Conservation (phyloP, 2,113 vertebrate species). For the Nannospalax galili region DNA sequence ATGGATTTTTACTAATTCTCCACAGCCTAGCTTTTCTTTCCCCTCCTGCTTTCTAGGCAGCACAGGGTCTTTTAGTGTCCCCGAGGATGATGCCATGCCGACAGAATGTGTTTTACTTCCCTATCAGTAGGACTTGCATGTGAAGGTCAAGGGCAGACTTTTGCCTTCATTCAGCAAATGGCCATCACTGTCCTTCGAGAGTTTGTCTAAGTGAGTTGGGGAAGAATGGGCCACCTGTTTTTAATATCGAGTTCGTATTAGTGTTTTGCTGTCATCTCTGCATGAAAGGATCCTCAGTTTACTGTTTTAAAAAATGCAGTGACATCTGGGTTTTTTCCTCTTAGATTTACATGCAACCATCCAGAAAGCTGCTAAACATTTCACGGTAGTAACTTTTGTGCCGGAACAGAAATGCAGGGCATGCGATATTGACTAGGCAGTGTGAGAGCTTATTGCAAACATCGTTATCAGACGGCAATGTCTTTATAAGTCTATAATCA, state of each 20-base stretch:
- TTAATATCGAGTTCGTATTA: background rate
- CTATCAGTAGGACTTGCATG: background rate
- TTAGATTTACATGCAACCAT: background rate
- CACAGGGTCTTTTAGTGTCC: background rate
- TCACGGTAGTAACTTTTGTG: background rate
- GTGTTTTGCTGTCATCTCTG: background rate
- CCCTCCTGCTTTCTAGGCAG: slow-evolving; percentile 37
- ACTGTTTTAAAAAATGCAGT: background rate
- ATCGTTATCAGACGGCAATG: slow-evolving; percentile 42
- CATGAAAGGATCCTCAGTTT: background rate
- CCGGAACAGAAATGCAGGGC: background rate
- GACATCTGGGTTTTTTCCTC: background rate
- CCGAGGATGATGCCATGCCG: background rate
- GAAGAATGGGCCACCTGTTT: background rate
- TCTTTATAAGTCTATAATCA: slow-evolving; percentile 57
- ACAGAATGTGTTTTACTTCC: background rate
- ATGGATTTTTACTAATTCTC: slow-evolving; percentile 26
- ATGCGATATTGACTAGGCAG: background rate
- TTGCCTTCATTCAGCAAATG: background rate
- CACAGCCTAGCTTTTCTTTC: background rate
- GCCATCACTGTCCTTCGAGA: background rate
- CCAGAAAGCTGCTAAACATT: background rate
- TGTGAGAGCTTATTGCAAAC: slow-evolving; percentile 38
- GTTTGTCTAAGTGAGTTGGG: background rate
- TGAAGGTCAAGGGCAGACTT: background rate